A percentile compares a stretch with the other conserved stretches of the same genome.
Evolutionary conservation across 1,140 invertebrate species (phyloP).

Genomic region (Zelostemma sp.): DNA sequence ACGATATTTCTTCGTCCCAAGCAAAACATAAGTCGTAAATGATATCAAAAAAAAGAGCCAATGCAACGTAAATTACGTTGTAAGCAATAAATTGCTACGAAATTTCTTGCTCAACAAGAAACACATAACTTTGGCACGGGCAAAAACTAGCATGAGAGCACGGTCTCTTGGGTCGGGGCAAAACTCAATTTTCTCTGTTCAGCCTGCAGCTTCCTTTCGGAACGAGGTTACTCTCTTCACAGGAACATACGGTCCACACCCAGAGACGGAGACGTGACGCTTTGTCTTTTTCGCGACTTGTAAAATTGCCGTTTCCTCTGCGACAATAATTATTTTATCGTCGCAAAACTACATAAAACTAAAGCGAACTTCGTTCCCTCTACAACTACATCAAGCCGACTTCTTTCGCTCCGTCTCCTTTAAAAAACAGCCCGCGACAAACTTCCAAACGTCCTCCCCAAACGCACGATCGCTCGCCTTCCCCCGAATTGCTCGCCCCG

Average conservation of each 20-base stretch:
- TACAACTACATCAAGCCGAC: background rate
- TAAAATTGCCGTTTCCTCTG: slow-evolving; percentile 21
- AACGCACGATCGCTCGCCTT: no score
- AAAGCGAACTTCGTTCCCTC: background rate
- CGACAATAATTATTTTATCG: slow-evolving; percentile 26
- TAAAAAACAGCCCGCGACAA: no score
- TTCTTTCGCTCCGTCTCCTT: background rate
- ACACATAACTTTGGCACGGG: slow-evolving; percentile 23
- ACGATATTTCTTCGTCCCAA: background rate
- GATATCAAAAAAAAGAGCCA: slow-evolving; percentile 6
- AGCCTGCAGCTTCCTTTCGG: slow-evolving; percentile 26
- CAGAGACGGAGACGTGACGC: slow-evolving; percentile 10
- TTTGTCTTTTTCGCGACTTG: slow-evolving; percentile 16
- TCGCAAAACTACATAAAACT: slow-evolving; percentile 17
- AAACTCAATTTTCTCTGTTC: slow-evolving; percentile 39
- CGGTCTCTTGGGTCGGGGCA: slow-evolving; percentile 31
- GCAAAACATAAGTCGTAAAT: slow-evolving; percentile 10
- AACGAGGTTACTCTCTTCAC: slow-evolving; percentile 32
- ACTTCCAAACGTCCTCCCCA: no score
- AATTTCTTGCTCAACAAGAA: slow-evolving; percentile 17
- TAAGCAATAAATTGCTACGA: slow-evolving; percentile 19
- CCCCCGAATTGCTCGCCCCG: no score
- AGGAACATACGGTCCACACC: slow-evolving; percentile 17
- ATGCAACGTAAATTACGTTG: slow-evolving; percentile 12
- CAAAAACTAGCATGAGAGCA: slow-evolving; percentile 35